Base-by-base conservation (phyloP, 2,797 vertebrate species). In the Decapterus maruadsi region DNA sequence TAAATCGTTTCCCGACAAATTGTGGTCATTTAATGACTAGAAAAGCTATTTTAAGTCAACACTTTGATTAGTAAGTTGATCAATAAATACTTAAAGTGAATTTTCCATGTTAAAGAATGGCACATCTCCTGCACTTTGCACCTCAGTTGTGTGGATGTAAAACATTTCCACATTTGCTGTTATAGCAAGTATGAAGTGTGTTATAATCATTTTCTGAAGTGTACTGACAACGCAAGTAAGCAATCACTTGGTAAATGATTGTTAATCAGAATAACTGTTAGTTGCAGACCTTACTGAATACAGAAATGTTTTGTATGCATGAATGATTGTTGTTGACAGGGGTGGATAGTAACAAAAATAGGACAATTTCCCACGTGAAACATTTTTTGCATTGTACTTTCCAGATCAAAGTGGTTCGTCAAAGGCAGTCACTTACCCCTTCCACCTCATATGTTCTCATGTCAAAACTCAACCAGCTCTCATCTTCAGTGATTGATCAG, bases 401-500 rank as follows among this genome's bases (percentile, higher is more conserved):
- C 40, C 19, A 48, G 62, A 40, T 10, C 19, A 63, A 75, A 66
- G 58, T 67, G 38, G n/a, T 68, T 70, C 50, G 31, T 63, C 16
- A 17, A 48, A 77, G 55, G 51, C 5, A 42, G 43, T 83, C 56
- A 14, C 50, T 78, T 64, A 45, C 43, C 38, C 42, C 69, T 51
- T 20, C 68, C 57, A 61, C 54, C 70, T 85, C 67, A 42, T 75
- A n/a, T 87, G 61, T 85, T 63, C 38, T 19, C 31, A 19, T 82
- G 78, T 87, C 84, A 86, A 75, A 88, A 80, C 74, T 87, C 78
- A 59, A 60, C 51, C 76, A 51, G 69, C 62, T 72, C 61, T 87
- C 76, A 72, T 77, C 77, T 76, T 75, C 72, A 74, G 34, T 66
- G 78, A 81, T 78, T 72, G 82, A 87, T 89, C 88, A 81, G 65